Evolutionary conservation across 2,888 invertebrate genomes (phyloP).

Genomic region (Eilema griseolum): DNA sequence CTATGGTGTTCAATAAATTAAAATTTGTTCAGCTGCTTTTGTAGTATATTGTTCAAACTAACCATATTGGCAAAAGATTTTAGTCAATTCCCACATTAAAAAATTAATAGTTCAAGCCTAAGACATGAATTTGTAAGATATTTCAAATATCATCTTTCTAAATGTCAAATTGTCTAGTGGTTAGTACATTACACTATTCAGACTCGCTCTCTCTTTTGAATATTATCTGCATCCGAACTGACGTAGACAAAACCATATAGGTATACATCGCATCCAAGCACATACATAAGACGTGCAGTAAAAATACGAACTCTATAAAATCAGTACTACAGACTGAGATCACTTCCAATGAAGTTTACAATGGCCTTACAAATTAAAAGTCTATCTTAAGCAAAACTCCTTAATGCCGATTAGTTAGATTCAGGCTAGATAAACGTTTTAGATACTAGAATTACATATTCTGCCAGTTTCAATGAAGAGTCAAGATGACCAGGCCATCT

Average conservation of each 20-base stretch:
- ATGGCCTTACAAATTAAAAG: slow-evolving; percentile 45
- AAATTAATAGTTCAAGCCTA: no score
- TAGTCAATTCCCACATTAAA: no score
- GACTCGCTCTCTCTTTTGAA: background rate
- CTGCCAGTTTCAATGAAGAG: no score
- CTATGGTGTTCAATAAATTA: no score
- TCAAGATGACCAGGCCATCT: no score
- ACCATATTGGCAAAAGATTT: no score
- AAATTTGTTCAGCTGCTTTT: no score
- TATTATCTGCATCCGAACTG: background rate
- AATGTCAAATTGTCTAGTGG: background rate
- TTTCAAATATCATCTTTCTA: no score
- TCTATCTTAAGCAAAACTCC: slow-evolving; percentile 21
- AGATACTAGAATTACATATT: background rate
- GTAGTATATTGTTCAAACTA: no score
- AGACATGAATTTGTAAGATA: no score
- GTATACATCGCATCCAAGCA: background rate
- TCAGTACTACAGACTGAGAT: slow-evolving; percentile 67
- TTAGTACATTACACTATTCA: background rate
- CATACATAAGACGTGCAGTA: slow-evolving; percentile 27
- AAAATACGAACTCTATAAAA: slow-evolving; percentile 49
- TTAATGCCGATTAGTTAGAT: slow-evolving; percentile 12
- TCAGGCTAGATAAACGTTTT: slow-evolving; percentile 15
- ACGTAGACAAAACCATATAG: background rate
- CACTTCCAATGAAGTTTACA: slow-evolving; percentile 56